Base-by-base conservation (phyloP, 2,888 invertebrate species). In the Hemaris fuciformis region DNA sequence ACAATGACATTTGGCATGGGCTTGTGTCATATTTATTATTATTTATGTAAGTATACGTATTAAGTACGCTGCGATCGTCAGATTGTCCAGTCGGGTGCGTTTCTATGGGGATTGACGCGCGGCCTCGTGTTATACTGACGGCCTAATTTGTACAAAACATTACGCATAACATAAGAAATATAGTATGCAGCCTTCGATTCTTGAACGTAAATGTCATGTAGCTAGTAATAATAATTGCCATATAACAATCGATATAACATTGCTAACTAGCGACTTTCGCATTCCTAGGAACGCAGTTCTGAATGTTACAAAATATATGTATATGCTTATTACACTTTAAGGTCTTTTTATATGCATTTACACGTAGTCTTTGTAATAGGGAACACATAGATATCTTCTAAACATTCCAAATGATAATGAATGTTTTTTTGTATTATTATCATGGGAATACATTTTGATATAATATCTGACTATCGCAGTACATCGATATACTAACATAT, bases 1-100 rank as follows among this genome's bases (percentile, higher is more conserved):
- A 64, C 91, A 90, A 83, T 92, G 91, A 92, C 85, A 81, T 77
- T 74, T 84, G 77, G 89, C 87, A 84, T 87, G 83, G 83, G 88
- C 89, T 88, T 90, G 81, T 90, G 83, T 89, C 79, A 84, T 88
- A 81, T 83, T 87, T 82, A 79, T 84, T 76, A 74, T 87, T 80
- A 80, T 86, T 62, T 89, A 81, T 88, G 83, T 89, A 83, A 88
- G 88, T 88, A 87, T 85, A 71, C 79, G 79, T 66, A 72, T 84
- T 69, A 80, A 77, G 80, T 77, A 74, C 73, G 82, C 84, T 83
- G 88, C 89, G 86, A 81, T 89, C 85, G 90, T 88, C 87, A 85
- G 88, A 80, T 75, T 74, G 65, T 69, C 61, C 48, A 25, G 23
- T 57, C 18, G 41, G 27, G 22, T 65, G 61, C 70, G 64, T 65